phyloP scores from a whole-genome alignment of 2,113 vertebrate species.

The Sminthopsis crassicaudata region DNA sequence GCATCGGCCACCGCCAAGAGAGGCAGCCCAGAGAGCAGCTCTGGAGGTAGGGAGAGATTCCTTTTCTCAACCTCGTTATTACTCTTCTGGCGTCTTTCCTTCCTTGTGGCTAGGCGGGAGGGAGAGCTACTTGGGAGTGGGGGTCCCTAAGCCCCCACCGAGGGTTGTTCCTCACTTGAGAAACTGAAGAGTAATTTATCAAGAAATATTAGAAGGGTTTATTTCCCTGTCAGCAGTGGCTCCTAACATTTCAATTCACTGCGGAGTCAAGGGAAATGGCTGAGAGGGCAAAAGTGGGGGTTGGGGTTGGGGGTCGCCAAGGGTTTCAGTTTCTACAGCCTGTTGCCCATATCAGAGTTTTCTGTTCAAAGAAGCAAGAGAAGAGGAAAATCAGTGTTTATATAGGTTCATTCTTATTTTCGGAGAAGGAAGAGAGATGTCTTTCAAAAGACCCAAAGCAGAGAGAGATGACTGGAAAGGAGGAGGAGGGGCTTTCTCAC shows the following conservation, averaged over 20 bases:
- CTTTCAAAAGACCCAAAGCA: constrained; percentile 39
- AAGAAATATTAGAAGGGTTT: constrained; percentile 17
- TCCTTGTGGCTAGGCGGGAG: constrained; percentile 11
- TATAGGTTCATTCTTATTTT: constrained; percentile 13
- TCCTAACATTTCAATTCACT: constrained; percentile 74
- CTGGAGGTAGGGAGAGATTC: constrained; percentile 61
- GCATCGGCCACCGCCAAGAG: background rate
- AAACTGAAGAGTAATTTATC: background rate
- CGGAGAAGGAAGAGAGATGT: constrained; percentile 15
- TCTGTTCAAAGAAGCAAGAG: background rate
- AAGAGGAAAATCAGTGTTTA: background rate
- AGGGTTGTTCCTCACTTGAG: constrained; percentile 55
- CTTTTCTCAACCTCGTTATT: constrained; percentile 14
- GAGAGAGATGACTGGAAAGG: background rate
- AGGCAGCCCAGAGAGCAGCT: constrained; percentile 46
- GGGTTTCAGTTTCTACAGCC: constrained; percentile 45
- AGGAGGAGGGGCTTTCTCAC: background rate
- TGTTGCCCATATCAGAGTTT: constrained; percentile 73
- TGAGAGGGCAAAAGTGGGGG: constrained; percentile 20
- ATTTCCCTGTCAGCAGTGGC: constrained; percentile 40
- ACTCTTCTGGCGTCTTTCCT: background rate
- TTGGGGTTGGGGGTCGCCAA: background rate
- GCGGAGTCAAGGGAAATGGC: constrained; percentile 53
- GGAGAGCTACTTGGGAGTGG: constrained; percentile 40
- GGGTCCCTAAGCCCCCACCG: constrained; percentile 38